Percentiles rank a stretch among this genome's conserved stretches.
Conservation (phyloP, 2,797 vertebrate species). For the Zalophus californianus region DNA sequence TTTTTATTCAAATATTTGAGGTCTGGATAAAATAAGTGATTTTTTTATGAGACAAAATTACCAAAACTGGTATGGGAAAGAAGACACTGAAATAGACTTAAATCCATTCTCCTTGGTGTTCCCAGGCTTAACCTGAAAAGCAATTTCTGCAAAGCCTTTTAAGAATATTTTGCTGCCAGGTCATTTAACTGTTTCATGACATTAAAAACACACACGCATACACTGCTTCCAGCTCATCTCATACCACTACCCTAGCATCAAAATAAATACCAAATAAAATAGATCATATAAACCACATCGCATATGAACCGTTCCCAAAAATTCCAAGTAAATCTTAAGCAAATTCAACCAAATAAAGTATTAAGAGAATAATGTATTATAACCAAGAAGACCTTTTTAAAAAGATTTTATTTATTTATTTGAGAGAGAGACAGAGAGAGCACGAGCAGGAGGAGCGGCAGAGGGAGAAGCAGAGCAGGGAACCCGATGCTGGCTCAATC, state of each 20-base stretch:
- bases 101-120: not conserved
- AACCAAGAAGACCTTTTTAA: not conserved
- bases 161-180: not conserved
- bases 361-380: not conserved
- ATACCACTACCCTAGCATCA: not conserved
- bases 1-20: slow-evolving; percentile 33
- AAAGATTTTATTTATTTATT: not conserved
- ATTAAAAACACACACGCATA: not conserved
- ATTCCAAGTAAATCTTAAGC: not conserved
- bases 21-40: not conserved
- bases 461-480: not conserved
- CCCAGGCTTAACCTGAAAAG: not conserved
- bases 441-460: not conserved
- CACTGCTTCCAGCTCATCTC: not conserved
- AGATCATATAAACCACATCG: not conserved
- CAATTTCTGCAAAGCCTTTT: not conserved
- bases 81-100: not conserved
- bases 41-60: not conserved
- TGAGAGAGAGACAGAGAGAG: not conserved
- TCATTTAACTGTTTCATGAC: not conserved
- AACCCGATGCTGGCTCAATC: not conserved
- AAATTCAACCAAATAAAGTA: not conserved
- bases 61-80: not conserved
- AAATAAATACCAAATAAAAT: not conserved
- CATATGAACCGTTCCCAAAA: not conserved